These are phyloP conservation scores for Lagria hirta DNA, from an alignment of 2,888 invertebrate genomes.

Conservation along the genomic window DNA sequence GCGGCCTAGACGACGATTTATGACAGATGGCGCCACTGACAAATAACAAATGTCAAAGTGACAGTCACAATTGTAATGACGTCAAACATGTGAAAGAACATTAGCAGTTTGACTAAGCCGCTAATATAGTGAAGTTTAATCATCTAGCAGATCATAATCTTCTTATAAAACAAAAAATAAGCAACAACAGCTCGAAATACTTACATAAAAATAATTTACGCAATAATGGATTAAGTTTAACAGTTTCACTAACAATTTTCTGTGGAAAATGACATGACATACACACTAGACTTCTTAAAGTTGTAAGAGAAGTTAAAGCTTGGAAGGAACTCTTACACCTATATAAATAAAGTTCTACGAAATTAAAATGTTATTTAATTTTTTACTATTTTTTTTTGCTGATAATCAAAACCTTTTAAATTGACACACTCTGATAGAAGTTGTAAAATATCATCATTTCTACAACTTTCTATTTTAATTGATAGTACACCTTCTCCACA, in stretches of 20 bases:
- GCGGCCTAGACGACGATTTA: too few relatives aligned
- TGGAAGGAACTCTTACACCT: slow-evolving; percentile 42
- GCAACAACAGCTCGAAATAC: too few relatives aligned
- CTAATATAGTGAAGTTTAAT: too few relatives aligned
- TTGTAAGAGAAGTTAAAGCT: slow-evolving; percentile 33
- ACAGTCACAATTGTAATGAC: too few relatives aligned
- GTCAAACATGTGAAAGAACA: too few relatives aligned
- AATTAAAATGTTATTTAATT: neutral
- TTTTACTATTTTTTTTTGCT: neutral
- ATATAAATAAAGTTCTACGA: slow-evolving; percentile 33
- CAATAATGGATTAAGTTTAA: slow-evolving; percentile 37
- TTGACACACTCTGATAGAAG: slow-evolving; percentile 38
- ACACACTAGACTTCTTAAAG: slow-evolving; percentile 35
- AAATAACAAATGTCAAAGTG: too few relatives aligned
- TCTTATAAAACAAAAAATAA: too few relatives aligned
- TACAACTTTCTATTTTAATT: slow-evolving; percentile 39
- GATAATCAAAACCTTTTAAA: slow-evolving; percentile 31
- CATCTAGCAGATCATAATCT: too few relatives aligned
- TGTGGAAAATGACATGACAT: slow-evolving; percentile 39
- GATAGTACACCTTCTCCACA: slow-evolving; percentile 37
- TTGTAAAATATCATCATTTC: slow-evolving; percentile 36
- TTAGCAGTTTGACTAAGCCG: too few relatives aligned
- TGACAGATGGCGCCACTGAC: too few relatives aligned
- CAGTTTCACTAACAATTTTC: slow-evolving; percentile 35
- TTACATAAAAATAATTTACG: slow-evolving; percentile 37